Evolutionary conservation across 2,113 vertebrate species (phyloP), one percentile per base, ranked within the genome.

Genomic region (Brachyhypopomus occidentalis): DNA sequence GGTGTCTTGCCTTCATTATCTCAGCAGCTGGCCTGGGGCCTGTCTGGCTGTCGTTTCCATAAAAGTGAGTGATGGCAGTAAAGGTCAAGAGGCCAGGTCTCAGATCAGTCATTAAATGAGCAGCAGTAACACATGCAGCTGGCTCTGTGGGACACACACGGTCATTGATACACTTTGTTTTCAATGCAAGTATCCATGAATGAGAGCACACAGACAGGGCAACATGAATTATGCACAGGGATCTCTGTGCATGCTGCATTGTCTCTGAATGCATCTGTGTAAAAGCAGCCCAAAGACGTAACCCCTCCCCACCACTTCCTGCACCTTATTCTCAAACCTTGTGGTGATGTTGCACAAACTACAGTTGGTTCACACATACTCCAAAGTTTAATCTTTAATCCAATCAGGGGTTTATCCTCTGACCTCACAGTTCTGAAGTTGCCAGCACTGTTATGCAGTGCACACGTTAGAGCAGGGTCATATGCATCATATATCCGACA

Each of bases 371-470:
- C 75, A 55, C 25, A 55, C 60, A 2, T 52, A 67, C 62, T 76
- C 27, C 30, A 62, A 36, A 45, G 72, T 16, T 82, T 75, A 74
- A 73, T 81, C 83, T 78, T 80, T 88, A 88, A 90, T 90, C 88
- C 87, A 81, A 82, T 89, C 85, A 84, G 82, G 41, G 55, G 8
- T 77, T 66, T 78, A 36, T 82, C 56, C 79, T 77, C 72, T 36
- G 70, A 69, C 79, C 79, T 27, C 62, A 16, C 7, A 9, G 67
- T 62, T 45, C 23, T 67, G 59, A 58, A 81, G 59, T 45, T 64
- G 56, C 59, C 45, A 38, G 72, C 22, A 36, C 67, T 72, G 62
- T 58, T 75, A 27, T 81, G 79, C 30, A n/a, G 48, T 25, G 20
- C 30, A 12, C 27, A 58, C 20, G 11, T 62, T 9, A 62, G 4